Evolutionary conservation across 2,888 invertebrate species (phyloP), one percentile per base, ranked within the genome.

Genomic region (Brachyptera putata): DNA sequence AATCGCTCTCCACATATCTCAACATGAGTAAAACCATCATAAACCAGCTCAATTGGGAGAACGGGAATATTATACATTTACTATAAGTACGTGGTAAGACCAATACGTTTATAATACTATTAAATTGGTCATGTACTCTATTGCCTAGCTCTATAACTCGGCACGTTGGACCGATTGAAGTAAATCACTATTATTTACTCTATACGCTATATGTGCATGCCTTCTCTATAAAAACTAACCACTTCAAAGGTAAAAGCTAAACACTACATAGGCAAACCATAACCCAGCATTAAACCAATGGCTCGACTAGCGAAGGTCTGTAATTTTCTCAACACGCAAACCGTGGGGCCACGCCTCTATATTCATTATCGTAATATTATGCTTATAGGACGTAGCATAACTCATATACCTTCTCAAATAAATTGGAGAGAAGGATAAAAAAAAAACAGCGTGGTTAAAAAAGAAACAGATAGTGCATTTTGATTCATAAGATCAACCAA

Each of bases 351-450:
- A 62, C 62, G 62, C 62, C 62, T 62, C 50, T 39, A 37, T 59
- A 59, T 60, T 62, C 62, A 62, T 62, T 60, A 62, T 41, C 36
- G 57, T 62, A 60, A 62, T 62, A 56, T 50, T 39, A 25, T 5
- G 49, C n/a, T n/a, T 13, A 50, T 26, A 50, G 49, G n/a, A 26
- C 3, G 34, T 9, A 7, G 34, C 34, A 34, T 34, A 34, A 7
- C 13, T 13, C 34, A 7, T 34, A 34, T 34, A 34, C 34, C 34
- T 9, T 13, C 5, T 34, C 5, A 7, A 9, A 34, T 13, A 34
- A 7, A 34, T 9, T n/a, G n/a, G n/a, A n/a, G n/a, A n/a, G n/a
- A n/a, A n/a, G n/a, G n/a, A n/a, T n/a, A n/a, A n/a, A n/a, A n/a
- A n/a, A n/a, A n/a, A n/a, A n/a, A n/a, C n/a, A n/a, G n/a, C n/a